These are phyloP conservation scores for Bhutanitis thaidina DNA, from an alignment of 2,888 invertebrate genomes.

Conservation along the genomic window DNA sequence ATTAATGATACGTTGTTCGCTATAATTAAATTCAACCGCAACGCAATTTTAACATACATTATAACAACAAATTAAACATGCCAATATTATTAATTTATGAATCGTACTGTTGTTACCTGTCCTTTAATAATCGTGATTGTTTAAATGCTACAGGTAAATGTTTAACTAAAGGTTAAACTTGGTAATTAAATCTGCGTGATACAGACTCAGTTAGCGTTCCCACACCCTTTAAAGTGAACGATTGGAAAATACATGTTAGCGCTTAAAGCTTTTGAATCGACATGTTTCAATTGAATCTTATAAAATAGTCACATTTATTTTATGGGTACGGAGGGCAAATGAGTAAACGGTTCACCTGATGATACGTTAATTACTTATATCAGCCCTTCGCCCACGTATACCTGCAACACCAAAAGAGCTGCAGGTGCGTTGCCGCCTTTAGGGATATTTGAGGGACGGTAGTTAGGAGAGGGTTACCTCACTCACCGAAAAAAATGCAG, in stretches of 20 bases:
- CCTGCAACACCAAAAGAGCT: no score
- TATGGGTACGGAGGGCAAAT: no score
- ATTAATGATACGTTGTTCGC: no score
- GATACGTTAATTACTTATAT: no score
- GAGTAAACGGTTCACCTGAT: no score
- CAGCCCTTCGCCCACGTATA: no score
- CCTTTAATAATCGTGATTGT: conserved; percentile 23
- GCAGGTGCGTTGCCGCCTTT: no score
- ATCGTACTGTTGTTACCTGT: conserved; percentile 16
- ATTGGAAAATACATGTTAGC: conserved; percentile 26
- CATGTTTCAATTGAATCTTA: not conserved
- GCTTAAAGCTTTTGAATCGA: conserved; percentile 27
- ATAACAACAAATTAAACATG: conserved; percentile 16
- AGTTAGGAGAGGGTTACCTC: no score
- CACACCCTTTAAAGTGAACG: conserved; percentile 39
- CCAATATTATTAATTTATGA: conserved; percentile 17
- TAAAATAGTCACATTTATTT: no score
- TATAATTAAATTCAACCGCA: no score
- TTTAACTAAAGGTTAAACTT: conserved; percentile 39
- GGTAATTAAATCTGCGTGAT: conserved; percentile 47
- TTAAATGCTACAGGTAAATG: conserved; percentile 25
- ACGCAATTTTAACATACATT: not conserved
- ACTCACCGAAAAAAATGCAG: no score
- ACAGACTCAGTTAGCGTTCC: conserved; percentile 36
- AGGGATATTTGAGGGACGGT: no score